Evolutionary conservation across 2,888 invertebrate genomes (phyloP).

Genomic region (Sarcophaga carnaria): DNA sequence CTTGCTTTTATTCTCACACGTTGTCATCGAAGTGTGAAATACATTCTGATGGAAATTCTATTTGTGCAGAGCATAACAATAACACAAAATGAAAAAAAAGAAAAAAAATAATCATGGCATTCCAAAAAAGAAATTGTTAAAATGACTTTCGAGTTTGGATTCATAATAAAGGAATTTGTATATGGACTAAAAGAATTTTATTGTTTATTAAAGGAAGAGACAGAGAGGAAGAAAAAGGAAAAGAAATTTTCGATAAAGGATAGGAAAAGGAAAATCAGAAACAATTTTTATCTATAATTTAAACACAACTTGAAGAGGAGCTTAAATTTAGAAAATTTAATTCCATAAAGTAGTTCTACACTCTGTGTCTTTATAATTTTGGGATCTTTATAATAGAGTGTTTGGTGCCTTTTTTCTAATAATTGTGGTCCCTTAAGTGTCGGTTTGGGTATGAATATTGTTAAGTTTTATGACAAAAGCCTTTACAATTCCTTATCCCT

Average conservation of each 20-base stretch:
- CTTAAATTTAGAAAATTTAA: too few relatives aligned
- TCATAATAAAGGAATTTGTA: neutral
- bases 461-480: too few relatives aligned
- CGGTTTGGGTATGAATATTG: neutral
- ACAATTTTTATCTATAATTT: too few relatives aligned
- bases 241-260: too few relatives aligned
- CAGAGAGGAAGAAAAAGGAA: too few relatives aligned
- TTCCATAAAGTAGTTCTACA: too few relatives aligned
- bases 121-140: conserved; percentile 26
- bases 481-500: too few relatives aligned
- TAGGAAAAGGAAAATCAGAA: too few relatives aligned
- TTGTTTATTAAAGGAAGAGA: neutral
- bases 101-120: neutral
- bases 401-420: conserved; percentile 17
- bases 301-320: too few relatives aligned
- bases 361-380: conserved; percentile 17
- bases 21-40: conserved; percentile 31
- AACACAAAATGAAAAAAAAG: neutral
- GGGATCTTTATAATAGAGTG: conserved; percentile 5
- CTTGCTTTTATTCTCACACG: neutral
- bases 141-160: conserved; percentile 11
- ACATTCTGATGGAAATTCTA: conserved; percentile 10
- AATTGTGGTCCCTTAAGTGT: conserved; percentile 38
- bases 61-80: neutral
- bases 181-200: neutral